Evolutionary conservation across 2,888 invertebrate genomes (phyloP).

Genomic region (Lepetodrilus schrolli): DNA sequence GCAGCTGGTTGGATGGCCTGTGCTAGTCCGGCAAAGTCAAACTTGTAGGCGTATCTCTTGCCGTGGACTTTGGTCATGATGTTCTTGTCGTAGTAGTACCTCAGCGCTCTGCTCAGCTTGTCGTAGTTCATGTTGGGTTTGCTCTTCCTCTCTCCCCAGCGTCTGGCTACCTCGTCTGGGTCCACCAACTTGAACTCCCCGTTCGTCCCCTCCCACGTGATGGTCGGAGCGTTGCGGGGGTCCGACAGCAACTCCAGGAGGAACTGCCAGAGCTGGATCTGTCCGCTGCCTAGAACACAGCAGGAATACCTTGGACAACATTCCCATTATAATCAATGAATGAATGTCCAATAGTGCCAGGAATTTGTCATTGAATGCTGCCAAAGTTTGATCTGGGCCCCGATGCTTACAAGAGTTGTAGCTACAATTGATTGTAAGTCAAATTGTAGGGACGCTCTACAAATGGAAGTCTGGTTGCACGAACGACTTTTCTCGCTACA

Average conservation of each 20-base stretch:
- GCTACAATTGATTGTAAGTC: too few relatives aligned
- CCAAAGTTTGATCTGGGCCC: too few relatives aligned
- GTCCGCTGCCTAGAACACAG: slow-evolving; percentile 80
- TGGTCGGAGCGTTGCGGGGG: slow-evolving; percentile 88
- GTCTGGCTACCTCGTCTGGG: slow-evolving; percentile 94
- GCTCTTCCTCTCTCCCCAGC: slow-evolving; percentile 96
- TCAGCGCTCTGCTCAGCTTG: slow-evolving; percentile 91
- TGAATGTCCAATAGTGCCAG: too few relatives aligned
- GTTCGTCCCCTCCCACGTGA: slow-evolving; percentile 95
- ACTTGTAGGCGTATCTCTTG: slow-evolving; percentile 95
- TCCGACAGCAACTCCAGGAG: slow-evolving; percentile 94
- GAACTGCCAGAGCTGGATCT: slow-evolving; percentile 99
- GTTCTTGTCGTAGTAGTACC: slow-evolving; percentile 98
- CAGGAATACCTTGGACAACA: too few relatives aligned
- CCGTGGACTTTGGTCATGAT: slow-evolving; percentile 96
- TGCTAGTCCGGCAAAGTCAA: slow-evolving; percentile 92
- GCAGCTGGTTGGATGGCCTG: slow-evolving; percentile 82
- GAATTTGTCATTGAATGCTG: too few relatives aligned
- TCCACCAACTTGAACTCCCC: slow-evolving; percentile 96
- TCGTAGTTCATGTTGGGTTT: slow-evolving; percentile 99
- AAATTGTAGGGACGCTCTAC: too few relatives aligned
- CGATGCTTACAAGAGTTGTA: too few relatives aligned
- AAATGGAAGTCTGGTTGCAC: too few relatives aligned
- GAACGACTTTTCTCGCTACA: too few relatives aligned
- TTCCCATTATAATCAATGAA: too few relatives aligned